Conservation (phyloP, 2,113 vertebrate species). For the Pygoscelis adeliae region DNA sequence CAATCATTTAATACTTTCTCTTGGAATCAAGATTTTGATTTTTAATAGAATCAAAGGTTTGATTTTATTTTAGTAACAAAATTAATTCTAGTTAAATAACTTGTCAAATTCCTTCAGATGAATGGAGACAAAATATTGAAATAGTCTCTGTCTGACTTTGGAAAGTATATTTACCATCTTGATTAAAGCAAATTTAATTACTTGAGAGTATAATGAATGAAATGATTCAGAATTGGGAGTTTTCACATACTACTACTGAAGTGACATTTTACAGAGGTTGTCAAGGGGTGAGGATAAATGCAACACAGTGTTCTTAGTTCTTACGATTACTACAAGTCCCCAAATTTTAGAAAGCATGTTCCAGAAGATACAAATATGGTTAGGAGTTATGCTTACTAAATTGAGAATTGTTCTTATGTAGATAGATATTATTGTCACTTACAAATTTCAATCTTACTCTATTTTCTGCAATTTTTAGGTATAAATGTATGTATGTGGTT, state of each 20-base stretch:
- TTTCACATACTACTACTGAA: neutral
- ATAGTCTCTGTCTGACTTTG: neutral
- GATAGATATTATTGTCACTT: neutral
- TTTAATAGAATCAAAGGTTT: neutral
- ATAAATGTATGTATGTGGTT: neutral
- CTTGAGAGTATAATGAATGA: neutral
- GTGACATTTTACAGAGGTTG: neutral
- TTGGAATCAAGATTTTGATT: neutral
- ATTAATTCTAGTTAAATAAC: neutral
- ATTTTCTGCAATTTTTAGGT: neutral
- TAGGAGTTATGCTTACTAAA: neutral
- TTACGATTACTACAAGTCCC: neutral
- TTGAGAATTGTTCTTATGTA: neutral
- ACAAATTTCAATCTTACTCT: neutral
- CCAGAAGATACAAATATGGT: neutral
- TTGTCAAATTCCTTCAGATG: neutral
- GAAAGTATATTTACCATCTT: neutral
- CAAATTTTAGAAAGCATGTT: neutral
- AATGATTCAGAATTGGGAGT: neutral
- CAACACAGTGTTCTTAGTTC: neutral
- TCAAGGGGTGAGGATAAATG: neutral
- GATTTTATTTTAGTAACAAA: neutral
- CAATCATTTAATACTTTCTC: neutral
- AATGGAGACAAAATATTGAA: neutral
- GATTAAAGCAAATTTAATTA: neutral